Evolutionary conservation across 2,888 invertebrate species (phyloP).

Genomic region (Pristionchus exspectatus): DNA sequence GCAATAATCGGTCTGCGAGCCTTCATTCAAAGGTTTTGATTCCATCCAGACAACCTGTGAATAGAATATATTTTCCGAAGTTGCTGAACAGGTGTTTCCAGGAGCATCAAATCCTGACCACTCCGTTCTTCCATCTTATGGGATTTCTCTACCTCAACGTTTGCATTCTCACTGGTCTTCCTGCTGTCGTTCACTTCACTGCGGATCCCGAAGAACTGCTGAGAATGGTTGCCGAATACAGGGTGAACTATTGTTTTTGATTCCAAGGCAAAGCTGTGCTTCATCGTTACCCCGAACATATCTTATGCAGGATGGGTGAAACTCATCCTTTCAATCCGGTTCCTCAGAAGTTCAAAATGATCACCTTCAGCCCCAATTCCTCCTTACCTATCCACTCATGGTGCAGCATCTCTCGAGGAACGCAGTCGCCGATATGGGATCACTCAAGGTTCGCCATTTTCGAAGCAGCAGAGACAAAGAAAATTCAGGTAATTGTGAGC

Average conservation of each 20-base stretch:
- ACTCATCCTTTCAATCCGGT: no score
- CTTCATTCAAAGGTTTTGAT: no score
- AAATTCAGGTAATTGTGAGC: not conserved
- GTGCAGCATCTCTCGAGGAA: not conserved
- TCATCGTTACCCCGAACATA: no score
- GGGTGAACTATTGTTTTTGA: not conserved
- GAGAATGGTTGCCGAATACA: not conserved
- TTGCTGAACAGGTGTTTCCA: not conserved
- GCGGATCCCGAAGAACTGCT: not conserved
- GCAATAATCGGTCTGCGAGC: no score
- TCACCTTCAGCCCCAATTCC: not conserved
- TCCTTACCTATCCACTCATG: not conserved
- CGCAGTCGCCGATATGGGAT: not conserved
- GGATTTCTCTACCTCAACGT: not conserved
- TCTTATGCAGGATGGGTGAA: no score
- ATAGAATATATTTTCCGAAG: no score
- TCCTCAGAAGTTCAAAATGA: not conserved
- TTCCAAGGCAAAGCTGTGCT: no score
- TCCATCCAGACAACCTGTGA: no score
- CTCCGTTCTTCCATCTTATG: conserved; percentile 34
- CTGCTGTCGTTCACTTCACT: conserved; percentile 13
- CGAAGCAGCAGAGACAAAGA: no score
- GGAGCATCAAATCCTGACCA: not conserved
- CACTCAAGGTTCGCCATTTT: conserved; percentile 4
- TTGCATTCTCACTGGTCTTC: not conserved